Evolutionary conservation across 2,797 vertebrate species (phyloP).

Genomic region (Pseudotriccus pelzelni): DNA sequence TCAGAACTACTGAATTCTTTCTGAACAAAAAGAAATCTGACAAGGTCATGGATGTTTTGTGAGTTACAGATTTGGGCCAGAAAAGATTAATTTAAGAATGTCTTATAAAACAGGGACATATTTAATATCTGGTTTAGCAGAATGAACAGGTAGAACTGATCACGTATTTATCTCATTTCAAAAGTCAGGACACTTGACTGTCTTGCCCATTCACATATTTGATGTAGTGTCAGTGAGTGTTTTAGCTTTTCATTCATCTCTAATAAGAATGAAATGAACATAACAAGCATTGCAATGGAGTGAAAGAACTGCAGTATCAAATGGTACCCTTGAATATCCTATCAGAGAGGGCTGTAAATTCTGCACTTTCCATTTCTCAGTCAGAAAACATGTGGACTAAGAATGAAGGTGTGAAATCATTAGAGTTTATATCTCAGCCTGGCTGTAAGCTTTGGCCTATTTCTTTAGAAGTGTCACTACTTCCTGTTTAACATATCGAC

Average conservation of each 20-base stretch:
- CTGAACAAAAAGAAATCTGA: background rate
- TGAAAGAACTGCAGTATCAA: background rate
- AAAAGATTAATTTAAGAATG: background rate
- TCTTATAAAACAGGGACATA: background rate
- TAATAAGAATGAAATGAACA: background rate
- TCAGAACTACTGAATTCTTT: background rate
- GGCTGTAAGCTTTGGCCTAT: background rate
- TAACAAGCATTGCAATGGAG: background rate
- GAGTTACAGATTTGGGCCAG: background rate
- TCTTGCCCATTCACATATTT: background rate
- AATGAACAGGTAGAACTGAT: background rate
- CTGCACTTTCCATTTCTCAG: background rate
- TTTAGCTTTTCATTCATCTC: background rate
- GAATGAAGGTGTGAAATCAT: conserved; percentile 42
- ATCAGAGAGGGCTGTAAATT: background rate
- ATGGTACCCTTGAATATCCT: background rate
- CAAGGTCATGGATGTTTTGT: background rate
- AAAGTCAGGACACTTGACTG: background rate
- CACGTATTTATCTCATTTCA: background rate
- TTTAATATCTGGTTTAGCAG: background rate
- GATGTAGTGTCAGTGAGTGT: background rate
- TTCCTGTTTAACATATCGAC: conserved; percentile 58
- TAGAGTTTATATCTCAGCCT: background rate
- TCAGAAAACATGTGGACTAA: background rate
- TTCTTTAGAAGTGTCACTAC: conserved; percentile 31